Conservation (phyloP, 2,113 vertebrate genomes). For the Ochotona princeps region DNA sequence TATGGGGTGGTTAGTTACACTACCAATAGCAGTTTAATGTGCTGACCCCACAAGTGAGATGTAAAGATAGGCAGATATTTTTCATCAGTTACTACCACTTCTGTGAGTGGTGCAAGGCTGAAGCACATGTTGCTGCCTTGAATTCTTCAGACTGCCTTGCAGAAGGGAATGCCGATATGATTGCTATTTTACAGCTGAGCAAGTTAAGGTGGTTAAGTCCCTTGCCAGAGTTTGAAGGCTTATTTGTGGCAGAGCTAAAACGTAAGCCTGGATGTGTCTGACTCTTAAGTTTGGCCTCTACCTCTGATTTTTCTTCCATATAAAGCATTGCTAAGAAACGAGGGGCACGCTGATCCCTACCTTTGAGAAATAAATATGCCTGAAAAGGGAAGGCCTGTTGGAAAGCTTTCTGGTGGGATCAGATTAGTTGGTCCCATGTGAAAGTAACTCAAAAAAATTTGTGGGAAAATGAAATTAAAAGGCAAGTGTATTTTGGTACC, state of each 20-base stretch:
- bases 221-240: neutral
- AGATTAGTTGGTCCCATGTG: constrained; percentile 38
- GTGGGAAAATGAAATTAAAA: too few relatives aligned
- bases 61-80: constrained; percentile 6
- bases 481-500: too few relatives aligned
- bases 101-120: neutral
- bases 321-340: neutral
- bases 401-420: constrained; percentile 40
- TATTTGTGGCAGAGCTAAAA: constrained; percentile 3
- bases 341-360: neutral
- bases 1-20: too few relatives aligned
- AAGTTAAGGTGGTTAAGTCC: neutral
- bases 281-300: neutral
- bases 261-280: neutral
- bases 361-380: constrained; percentile 11
- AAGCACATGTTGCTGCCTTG: neutral
- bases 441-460: too few relatives aligned
- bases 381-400: neutral
- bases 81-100: neutral
- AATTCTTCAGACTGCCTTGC: neutral
- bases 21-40: too few relatives aligned
- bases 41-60: neutral
- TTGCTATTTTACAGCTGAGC: neutral
- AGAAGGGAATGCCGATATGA: neutral
- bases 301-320: neutral